phyloP scores from a whole-genome alignment of 2,113 vertebrate genomes.

The Scophthalmus maximus region DNA sequence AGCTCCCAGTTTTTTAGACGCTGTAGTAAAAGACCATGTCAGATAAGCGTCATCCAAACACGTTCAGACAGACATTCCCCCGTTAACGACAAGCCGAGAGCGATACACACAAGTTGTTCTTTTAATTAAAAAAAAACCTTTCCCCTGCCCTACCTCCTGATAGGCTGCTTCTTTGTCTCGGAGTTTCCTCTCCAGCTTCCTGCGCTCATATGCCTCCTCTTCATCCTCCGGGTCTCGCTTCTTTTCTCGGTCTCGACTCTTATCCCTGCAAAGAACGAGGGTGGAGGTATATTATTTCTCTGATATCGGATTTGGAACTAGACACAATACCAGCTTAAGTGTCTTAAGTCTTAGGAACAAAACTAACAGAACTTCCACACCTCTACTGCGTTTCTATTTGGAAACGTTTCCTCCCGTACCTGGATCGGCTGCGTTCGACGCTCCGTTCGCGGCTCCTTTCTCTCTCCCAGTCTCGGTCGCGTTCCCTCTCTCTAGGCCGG shows the following conservation, averaged over 20 bases:
- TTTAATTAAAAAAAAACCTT: not conserved
- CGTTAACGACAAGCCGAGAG: not conserved
- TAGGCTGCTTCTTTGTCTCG: slow-evolving; percentile 98
- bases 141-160: slow-evolving; percentile 88
- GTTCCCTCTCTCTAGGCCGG: too few species aligned
- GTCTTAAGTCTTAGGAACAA: too few species aligned
- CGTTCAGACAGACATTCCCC: too few species aligned
- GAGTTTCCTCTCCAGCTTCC: slow-evolving; percentile 95
- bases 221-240: slow-evolving; percentile 97
- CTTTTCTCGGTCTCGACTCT: slow-evolving; percentile 93
- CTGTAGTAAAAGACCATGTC: slow-evolving; percentile 53
- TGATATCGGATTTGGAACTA: too few species aligned
- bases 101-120: not conserved
- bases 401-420: slow-evolving; percentile 80
- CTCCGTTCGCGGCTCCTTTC: slow-evolving; percentile 89
- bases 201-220: slow-evolving; percentile 94
- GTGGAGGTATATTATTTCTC: not conserved
- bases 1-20: slow-evolving; percentile 99
- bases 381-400: not conserved
- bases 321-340: too few species aligned
- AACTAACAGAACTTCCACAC: not conserved
- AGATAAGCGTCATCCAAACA: slow-evolving; percentile 7
- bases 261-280: slow-evolving; percentile 80
- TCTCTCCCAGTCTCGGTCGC: slow-evolving; percentile 83
- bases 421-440: slow-evolving; percentile 90